Base-by-base conservation (phyloP, 2,888 invertebrate genomes). In the Oxyteleia sp. region DNA sequence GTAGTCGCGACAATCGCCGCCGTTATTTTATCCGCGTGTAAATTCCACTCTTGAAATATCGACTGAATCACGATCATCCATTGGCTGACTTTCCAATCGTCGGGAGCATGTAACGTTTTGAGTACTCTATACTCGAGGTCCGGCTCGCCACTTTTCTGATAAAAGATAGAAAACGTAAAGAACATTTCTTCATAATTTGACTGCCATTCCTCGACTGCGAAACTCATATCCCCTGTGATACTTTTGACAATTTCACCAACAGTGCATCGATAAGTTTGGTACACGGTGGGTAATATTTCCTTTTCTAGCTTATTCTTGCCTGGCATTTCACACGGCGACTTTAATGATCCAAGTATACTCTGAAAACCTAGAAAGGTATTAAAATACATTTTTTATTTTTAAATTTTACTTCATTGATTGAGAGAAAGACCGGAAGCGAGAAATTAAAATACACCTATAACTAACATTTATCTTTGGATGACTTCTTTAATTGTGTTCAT, bases 251-350 rank as follows among this genome's bases (percentile, higher is more conserved):
- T 91, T 2, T 89, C 87, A 0, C 89, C 87, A 0, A 94, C 91
- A 0, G 92, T 89, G 61, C 94, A 93, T 35, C 92, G 92, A 66
- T 93, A 93, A 2, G 89, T 91, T 4, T 93, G 93, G 72, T 94
- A 94, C 26, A 93, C 91, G 82, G 92, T 93, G 32, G 94, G 94
- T 82, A 94, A 93, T 20, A 94, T 91, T 71, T 94, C 94, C 66
- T 94, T 93, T 78, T 94, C 93, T 4, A 94, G 87, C 81, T 93
- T 93, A 63, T 91, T 92, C 87, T 93, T 94, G 57, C 93, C 93
- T 0, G 94, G 94, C 20, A 94, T 94, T 87, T 94, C 94, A 82
- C 94, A 94, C 0, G 94, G 94, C 0, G 94, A 93, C 43, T 91
- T 91, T 0, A 94, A 85, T n/a, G n/a, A n/a, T n/a, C n/a, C n/a